Evolutionary conservation across 2,888 invertebrate species (phyloP).

Genomic region (Pogonocherus hispidulus): DNA sequence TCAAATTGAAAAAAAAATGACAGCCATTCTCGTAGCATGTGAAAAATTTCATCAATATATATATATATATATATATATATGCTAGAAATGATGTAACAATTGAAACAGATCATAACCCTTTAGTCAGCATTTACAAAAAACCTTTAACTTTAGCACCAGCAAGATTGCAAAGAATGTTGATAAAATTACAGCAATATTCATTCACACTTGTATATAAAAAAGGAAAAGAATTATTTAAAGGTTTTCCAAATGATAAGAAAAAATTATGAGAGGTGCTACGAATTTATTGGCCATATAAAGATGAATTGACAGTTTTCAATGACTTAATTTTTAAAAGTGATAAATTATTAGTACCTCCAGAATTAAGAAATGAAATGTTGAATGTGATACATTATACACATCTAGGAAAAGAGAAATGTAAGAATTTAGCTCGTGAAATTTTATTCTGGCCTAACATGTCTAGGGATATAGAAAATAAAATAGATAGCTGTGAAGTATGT

Average conservation of each 20-base stretch:
- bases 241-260: conserved; percentile 49
- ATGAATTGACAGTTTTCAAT: conserved; percentile 26
- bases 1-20: conserved; percentile 51
- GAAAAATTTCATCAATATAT: conserved; percentile 28
- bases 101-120: conserved; percentile 45
- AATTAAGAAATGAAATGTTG: conserved; percentile 28
- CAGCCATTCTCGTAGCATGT: neutral
- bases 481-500: neutral
- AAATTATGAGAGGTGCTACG: conserved; percentile 28
- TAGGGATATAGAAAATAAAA: conserved; percentile 1
- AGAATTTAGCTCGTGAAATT: conserved; percentile 38
- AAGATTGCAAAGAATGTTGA: conserved; percentile 39
- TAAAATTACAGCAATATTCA: conserved; percentile 34
- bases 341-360: conserved; percentile 40
- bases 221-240: conserved; percentile 39
- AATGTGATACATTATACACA: conserved; percentile 35
- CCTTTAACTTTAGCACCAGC: conserved; percentile 11
- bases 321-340: conserved; percentile 40
- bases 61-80: conserved; percentile 42
- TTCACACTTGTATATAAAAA: conserved; percentile 37
- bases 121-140: conserved; percentile 32
- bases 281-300: conserved; percentile 30
- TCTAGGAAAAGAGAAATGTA: conserved; percentile 48
- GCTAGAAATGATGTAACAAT: conserved; percentile 4
- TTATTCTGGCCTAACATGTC: conserved; percentile 52